phyloP scores from a whole-genome alignment of 92 coral and sea anemone species.

The Umimayanthus chanpuru region DNA sequence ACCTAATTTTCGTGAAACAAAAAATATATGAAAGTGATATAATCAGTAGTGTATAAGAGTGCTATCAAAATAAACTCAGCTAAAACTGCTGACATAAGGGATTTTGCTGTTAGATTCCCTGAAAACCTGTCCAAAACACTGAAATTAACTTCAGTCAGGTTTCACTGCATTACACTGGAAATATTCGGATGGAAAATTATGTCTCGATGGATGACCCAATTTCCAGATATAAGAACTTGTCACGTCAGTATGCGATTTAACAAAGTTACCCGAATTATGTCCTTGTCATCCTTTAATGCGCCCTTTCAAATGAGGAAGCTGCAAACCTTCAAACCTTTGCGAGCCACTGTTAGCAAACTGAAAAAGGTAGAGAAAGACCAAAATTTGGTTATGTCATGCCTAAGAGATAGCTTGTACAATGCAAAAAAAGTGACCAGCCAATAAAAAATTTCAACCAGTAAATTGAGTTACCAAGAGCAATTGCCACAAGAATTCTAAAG shows the following conservation, averaged over 20 bases:
- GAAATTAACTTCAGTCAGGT: background rate
- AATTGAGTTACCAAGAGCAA: constrained; percentile 26
- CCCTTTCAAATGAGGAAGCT: constrained; percentile 5
- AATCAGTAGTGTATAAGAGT: background rate
- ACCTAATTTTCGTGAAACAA: background rate
- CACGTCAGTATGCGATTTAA: background rate
- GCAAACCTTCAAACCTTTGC: constrained; percentile 8
- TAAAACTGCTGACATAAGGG: background rate
- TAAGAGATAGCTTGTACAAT: background rate
- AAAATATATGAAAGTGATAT: too few species aligned
- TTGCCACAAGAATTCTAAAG: constrained; percentile 21
- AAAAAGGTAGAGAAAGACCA: constrained; percentile 10
- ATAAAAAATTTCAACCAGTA: background rate
- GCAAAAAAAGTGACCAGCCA: constrained; percentile 5
- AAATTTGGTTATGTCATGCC: constrained; percentile 6
- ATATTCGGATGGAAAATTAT: background rate
- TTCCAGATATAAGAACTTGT: background rate
- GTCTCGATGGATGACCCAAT: too few species aligned
- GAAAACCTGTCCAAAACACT: background rate
- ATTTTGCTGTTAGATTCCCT: too few species aligned
- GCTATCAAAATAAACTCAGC: background rate
- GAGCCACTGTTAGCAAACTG: constrained; percentile 8
- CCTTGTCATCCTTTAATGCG: background rate
- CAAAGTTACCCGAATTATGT: background rate
- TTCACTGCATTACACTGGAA: background rate